A percentile compares a stretch with the other conserved stretches of the same genome.
Evolutionary conservation across 2,113 vertebrate species (phyloP).

Genomic region (Oostethus manadensis): DNA sequence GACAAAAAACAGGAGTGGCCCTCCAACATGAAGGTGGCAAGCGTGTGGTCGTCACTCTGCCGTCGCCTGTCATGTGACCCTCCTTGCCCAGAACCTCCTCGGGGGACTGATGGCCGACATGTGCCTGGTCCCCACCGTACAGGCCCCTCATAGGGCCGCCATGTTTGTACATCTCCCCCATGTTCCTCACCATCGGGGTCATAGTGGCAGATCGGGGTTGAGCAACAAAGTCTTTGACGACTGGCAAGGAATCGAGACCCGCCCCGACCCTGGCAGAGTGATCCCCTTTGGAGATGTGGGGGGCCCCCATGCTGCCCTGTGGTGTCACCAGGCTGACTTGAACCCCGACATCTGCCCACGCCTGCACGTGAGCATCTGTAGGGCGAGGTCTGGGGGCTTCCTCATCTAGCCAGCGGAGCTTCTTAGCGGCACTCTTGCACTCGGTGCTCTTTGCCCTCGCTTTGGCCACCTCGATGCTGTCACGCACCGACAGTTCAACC

Average conservation of each 20-base stretch:
- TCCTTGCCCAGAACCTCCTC: conserved; percentile 44
- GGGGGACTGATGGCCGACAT: conserved; percentile 22
- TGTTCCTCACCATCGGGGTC: conserved; percentile 60
- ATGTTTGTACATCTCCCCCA: conserved; percentile 72
- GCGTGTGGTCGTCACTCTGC: neutral
- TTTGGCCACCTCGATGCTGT: conserved; percentile 83
- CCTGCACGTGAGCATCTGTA: conserved; percentile 43
- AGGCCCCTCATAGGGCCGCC: conserved; percentile 35
- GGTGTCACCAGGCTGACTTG: conserved; percentile 60
- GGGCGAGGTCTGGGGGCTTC: conserved; percentile 5
- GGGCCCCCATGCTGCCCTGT: conserved; percentile 38
- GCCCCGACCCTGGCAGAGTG: conserved; percentile 53
- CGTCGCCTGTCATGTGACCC: neutral
- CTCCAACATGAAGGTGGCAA: conserved; percentile 39
- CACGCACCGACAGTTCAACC: conserved; percentile 72
- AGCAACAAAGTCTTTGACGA: conserved; percentile 68
- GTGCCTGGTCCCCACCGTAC: conserved; percentile 23
- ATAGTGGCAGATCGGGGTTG: conserved; percentile 67
- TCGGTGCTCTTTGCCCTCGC: conserved; percentile 65
- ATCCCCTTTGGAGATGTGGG: conserved; percentile 58
- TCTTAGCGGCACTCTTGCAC: conserved; percentile 64
- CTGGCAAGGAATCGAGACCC: conserved; percentile 39
- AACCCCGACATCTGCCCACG: conserved; percentile 73
- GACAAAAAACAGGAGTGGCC: conserved; percentile 40
- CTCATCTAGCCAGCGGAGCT: conserved; percentile 86